These are phyloP conservation scores for Galendromus occidentalis DNA, from an alignment of 1,140 invertebrate genomes.

Conservation along the genomic window DNA sequence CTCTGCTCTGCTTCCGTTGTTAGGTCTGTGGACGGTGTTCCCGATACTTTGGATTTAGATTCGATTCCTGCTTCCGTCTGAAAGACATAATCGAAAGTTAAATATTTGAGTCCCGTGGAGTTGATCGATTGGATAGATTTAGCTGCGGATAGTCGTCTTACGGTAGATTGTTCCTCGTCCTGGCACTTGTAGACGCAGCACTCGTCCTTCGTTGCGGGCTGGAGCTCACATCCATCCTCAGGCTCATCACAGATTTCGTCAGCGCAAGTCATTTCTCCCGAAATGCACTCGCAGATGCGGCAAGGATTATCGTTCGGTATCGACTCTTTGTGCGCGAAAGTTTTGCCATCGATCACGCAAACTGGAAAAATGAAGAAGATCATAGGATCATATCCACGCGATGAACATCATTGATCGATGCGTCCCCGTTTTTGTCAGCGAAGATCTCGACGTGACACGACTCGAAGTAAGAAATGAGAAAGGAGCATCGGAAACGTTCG, in stretches of 20 bases:
- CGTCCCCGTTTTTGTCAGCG: too few relatives aligned
- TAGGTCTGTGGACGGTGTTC: background rate
- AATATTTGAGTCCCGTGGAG: background rate
- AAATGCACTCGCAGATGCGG: background rate
- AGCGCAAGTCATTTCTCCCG: background rate
- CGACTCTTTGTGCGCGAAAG: background rate
- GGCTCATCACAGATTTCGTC: background rate
- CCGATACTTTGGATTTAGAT: background rate
- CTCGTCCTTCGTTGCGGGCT: background rate
- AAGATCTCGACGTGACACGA: too few relatives aligned
- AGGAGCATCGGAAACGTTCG: too few relatives aligned
- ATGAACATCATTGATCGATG: too few relatives aligned
- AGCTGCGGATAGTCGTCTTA: background rate
- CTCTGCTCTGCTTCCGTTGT: background rate
- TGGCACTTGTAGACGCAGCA: slow-evolving; percentile 1
- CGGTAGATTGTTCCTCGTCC: background rate
- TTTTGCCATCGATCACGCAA: background rate
- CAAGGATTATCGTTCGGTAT: background rate
- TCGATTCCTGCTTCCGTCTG: background rate
- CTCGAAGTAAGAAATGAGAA: too few relatives aligned
- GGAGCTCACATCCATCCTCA: background rate
- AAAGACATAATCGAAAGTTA: background rate
- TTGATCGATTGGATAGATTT: background rate
- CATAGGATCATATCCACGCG: too few relatives aligned
- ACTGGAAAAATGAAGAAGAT: too few relatives aligned